Conservation (phyloP, 2,888 invertebrate species). For the Orchestes rusci region DNA sequence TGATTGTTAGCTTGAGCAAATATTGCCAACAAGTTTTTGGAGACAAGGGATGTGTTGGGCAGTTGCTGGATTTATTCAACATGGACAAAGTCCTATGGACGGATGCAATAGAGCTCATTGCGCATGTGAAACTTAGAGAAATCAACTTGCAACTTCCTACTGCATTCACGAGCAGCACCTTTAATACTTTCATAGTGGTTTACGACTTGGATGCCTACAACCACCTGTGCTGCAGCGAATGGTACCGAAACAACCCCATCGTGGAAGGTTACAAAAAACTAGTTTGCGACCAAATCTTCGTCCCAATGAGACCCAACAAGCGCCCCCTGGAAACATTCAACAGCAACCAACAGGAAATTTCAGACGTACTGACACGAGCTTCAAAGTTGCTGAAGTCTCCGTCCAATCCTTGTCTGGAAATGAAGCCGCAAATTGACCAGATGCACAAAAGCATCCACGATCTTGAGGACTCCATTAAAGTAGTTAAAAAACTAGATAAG, state of each 20-base stretch:
- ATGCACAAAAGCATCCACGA: constrained; percentile 36
- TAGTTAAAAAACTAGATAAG: constrained; percentile 36
- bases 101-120: constrained; percentile 50
- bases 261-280: constrained; percentile 25
- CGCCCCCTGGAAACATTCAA: background rate
- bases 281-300: constrained; percentile 40
- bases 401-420: constrained; percentile 18
- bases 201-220: constrained; percentile 51
- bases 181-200: constrained; percentile 44
- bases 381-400: constrained; percentile 19
- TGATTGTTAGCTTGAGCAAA: constrained; percentile 46
- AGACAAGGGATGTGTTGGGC: constrained; percentile 17
- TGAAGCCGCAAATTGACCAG: constrained; percentile 31
- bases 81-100: constrained; percentile 48
- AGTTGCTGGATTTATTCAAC: constrained; percentile 25
- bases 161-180: constrained; percentile 33
- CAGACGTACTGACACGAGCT: constrained; percentile 18
- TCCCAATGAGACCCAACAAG: constrained; percentile 10
- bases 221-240: constrained; percentile 49
- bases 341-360: too few relatives aligned
- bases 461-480: constrained; percentile 38
- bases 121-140: constrained; percentile 49
- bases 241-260: constrained; percentile 47
- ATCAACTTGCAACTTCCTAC: constrained; percentile 38
- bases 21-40: constrained; percentile 49